Evolutionary conservation across 1,140 invertebrate genomes (phyloP), one percentile per base, ranked within the genome.

Genomic region (Druon quercuslanigerum): DNA sequence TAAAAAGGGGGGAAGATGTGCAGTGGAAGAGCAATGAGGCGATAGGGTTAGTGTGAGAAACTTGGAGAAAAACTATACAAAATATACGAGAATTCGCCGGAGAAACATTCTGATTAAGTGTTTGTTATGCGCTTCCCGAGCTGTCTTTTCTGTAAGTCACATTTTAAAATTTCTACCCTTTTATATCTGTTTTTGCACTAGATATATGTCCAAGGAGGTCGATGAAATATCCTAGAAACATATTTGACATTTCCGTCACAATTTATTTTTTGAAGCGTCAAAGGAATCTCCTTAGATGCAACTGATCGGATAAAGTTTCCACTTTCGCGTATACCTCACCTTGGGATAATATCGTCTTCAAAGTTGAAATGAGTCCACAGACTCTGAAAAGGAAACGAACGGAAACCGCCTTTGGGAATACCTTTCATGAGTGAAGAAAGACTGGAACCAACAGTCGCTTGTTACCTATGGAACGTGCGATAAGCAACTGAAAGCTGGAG

Each of bases 401-500:
- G 71, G 71, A 73, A 77, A 77, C 72, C 72, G 71, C 73, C 76
- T 25, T 57, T 11, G 50, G 56, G 72, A 60, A 14, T 73, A 71
- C 46, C 50, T 73, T 66, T 77, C 50, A 56, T 33, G 33, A n/a
- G 70, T 73, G 71, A 51, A 46, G 70, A 66, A 66, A 66, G 60
- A 66, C 20, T 33, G 60, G 60, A 66, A 66, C 60, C 60, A 66
- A n/a, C 60, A 66, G 33, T 66, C 25, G 46, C 60, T 66, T 7
- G 60, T 66, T 66, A 66, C 33, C 51, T 73, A 50, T 46, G 57
- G 60, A 66, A 33, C 25, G 33, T 46, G 70, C 76, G 76, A 77
- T 77, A 77, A 77, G 76, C 50, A 72, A 77, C 40, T 77, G 17
- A 73, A 72, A 56, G 75, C 54, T 56, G 17, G 7, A 72, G 76